Evolutionary conservation across 2,797 vertebrate species (phyloP), one percentile per base, ranked within the genome.

Genomic region (Acropternis orthonyx): DNA sequence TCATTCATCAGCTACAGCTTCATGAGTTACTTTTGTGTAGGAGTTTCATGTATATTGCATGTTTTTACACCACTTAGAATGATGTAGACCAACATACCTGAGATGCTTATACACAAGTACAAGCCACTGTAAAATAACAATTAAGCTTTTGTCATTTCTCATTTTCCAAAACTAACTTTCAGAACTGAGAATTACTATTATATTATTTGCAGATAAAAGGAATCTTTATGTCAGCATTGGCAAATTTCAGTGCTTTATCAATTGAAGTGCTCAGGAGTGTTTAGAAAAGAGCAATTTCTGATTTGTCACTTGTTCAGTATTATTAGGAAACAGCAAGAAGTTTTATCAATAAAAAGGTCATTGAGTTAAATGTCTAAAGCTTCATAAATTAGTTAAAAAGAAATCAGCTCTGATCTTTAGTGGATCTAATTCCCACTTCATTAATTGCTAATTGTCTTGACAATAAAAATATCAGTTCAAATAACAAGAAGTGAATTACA

Each of bases 371-470:
- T 52, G 20, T 80, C 34, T 91, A 66, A 94, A 95, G 52, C 71
- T 44, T 83, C 56, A 75, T 96, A 92, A 97, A 96, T 95, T 89
- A 78, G 43, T 91, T 92, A 79, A 85, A 80, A 93, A 90, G 36
- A 54, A 81, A 95, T 82, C 43, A 91, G 16, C 30, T 95, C 87
- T 87, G 75, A 69, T 95, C 14, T 93, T 96, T 95, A 94, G 76
- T 93, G 80, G 71, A 82, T 93, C 66, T 65, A 89, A 63, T 93
- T 96, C 78, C 26, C 80, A 92, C 59, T 85, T 97, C 93, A 96
- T 97, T 96, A 96, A 96, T 93, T 94, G 89, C 30, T 96, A 97
- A 97, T 96, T 96, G 41, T 76, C 56, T 76, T 77, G 59, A 94
- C 69, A 91, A 96, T 95, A 97, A 92, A 88, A 95, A 69, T 92